Evolutionary conservation across 2,113 vertebrate species (phyloP).

Genomic region (Equus przewalskii): DNA sequence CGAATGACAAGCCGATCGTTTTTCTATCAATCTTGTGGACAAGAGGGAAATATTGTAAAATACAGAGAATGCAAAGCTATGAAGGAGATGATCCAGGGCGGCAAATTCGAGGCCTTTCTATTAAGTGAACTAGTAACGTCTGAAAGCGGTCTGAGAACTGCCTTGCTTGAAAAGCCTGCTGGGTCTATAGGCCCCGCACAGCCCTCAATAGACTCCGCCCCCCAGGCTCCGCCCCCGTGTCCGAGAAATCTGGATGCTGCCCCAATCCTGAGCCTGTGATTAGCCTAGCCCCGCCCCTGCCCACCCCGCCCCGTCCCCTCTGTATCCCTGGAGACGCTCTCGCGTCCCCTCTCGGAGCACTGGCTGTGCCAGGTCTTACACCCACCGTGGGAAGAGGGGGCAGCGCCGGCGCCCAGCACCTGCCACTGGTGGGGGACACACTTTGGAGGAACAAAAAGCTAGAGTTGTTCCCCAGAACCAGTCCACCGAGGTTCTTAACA

Average conservation of each 20-base stretch:
- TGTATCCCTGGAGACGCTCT: slow-evolving; percentile 81
- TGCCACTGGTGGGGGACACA: neutral
- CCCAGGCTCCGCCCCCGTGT: neutral
- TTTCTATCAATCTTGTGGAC: neutral
- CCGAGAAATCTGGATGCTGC: too few relatives aligned
- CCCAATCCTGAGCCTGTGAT: slow-evolving; percentile 21
- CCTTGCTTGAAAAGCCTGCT: fast-evolving
- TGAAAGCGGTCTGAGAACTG: neutral
- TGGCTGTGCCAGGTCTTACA: fast-evolving
- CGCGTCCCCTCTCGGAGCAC: slow-evolving; percentile 32
- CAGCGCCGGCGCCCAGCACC: neutral
- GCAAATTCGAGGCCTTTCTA: neutral
- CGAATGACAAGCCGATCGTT: neutral
- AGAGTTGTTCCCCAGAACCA: neutral
- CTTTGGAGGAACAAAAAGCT: neutral
- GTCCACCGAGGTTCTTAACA: slow-evolving; percentile 63
- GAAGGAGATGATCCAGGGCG: neutral
- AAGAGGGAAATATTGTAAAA: neutral
- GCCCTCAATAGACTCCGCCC: neutral
- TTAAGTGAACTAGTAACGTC: neutral
- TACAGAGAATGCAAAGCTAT: neutral
- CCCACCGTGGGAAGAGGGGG: neutral
- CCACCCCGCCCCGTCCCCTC: neutral
- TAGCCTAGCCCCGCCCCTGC: neutral
- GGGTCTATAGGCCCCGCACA: fast-evolving